Base-by-base conservation (phyloP, 2,888 invertebrate genomes). In the Lottia gigantea region DNA sequence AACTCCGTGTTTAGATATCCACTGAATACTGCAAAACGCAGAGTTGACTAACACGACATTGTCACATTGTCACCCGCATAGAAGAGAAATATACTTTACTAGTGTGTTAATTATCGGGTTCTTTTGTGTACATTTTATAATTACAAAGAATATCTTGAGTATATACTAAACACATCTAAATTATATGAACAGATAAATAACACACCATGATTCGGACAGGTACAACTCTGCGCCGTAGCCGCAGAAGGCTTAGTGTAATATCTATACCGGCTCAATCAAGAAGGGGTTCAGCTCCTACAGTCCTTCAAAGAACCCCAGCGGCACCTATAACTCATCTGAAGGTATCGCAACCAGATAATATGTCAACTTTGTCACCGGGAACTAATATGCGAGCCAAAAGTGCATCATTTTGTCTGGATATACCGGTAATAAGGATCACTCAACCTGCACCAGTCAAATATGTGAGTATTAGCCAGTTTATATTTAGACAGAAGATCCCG, bases 231-330 rank as follows among this genome's bases (percentile, higher is more conserved):
- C 55, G 55, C 19, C 19, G 55, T 23, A 55, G 55, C 23, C 55
- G 55, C 23, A 19, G 55, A 55, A 19, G 55, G 19, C 55, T 55
- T 14, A 55, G 55, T 23, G 55, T 55, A 23, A 55, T 23, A 19
- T 23, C 55, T 55, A 55, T 55, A n/a, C 68, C 68, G 16, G 68
- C 11, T 26, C 31, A 40, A 16, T 68, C 68, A 3, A 62, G 68
- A 19, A 23, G 68, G 47, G 68, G 68, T 31, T 68, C 68, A 19
- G 68, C 68, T 12, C 68, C 68, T 12, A 68, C 47, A n/a, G 68
- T 68, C 23, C 64, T 68, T 31, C 46, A 62, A 19, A 62, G 46
- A n/a, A 65, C 23, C 23, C 11, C 55, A 2, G 55, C 4, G 14
- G n/a, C n/a, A n/a, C 23, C 55, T 6, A 14, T 8, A 23, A 55